Conservation (phyloP, 2,113 vertebrate genomes). For the Marcusenius ussheri region DNA sequence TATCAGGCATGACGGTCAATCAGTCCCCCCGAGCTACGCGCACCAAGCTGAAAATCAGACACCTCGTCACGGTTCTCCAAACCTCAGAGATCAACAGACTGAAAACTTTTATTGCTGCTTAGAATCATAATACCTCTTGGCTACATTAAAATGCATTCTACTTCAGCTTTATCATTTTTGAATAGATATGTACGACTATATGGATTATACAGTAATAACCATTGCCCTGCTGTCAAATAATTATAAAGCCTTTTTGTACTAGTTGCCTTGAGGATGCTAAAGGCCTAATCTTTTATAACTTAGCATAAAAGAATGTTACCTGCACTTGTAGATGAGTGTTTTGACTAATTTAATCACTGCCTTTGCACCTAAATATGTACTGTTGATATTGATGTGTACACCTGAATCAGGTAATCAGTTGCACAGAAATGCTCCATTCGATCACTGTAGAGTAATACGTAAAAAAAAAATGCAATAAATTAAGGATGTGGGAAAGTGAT, state of each 20-base stretch:
- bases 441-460: not conserved
- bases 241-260: not conserved
- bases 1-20: slow-evolving; percentile 14
- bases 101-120: not conserved
- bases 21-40: slow-evolving; percentile 11
- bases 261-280: not conserved
- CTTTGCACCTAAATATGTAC: not conserved
- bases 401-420: not conserved
- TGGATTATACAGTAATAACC: not conserved
- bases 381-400: not conserved
- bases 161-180: not conserved
- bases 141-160: not conserved
- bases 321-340: not conserved
- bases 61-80: not conserved
- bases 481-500: not conserved
- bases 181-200: not conserved
- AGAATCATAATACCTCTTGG: not conserved
- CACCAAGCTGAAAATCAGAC: slow-evolving; percentile 1
- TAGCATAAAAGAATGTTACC: not conserved
- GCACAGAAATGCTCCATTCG: not conserved
- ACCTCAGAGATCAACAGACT: not conserved
- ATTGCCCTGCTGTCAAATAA: not conserved
- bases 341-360: not conserved
- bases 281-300: not conserved
- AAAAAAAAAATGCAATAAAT: not conserved